Evolutionary conservation across 2,888 invertebrate genomes (phyloP).

Genomic region (Aphelenchoides bicaudatus): DNA sequence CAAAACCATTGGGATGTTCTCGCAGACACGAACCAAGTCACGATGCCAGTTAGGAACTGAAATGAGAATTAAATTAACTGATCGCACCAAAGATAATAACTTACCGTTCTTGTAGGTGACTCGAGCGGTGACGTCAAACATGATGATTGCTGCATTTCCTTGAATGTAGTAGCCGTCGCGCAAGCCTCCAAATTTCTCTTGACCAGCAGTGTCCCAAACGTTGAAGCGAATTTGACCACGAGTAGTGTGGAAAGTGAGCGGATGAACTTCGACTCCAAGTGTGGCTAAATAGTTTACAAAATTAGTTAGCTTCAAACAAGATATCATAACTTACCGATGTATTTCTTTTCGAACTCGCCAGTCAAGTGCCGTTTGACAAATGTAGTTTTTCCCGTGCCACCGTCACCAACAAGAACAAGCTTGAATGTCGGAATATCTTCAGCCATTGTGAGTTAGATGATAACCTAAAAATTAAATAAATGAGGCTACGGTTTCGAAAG

Average conservation of each 20-base stretch:
- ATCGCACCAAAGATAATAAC: no score
- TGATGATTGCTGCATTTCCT: slow-evolving; percentile 83
- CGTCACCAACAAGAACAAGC: slow-evolving; percentile 93
- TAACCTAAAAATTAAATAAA: no score
- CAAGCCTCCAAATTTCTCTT: slow-evolving; percentile 97
- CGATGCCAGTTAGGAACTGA: slow-evolving; percentile 99
- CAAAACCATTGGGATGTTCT: slow-evolving; percentile 99
- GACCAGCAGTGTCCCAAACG: slow-evolving; percentile 75
- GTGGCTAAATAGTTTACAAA: no score
- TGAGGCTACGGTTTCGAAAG: no score
- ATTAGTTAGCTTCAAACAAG: no score
- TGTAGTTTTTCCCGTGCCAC: slow-evolving; percentile 98
- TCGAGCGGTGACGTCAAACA: slow-evolving; percentile 99
- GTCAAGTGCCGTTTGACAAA: slow-evolving; percentile 99
- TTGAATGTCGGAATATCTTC: slow-evolving; percentile 59
- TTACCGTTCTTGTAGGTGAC: slow-evolving; percentile 99
- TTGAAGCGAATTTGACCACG: slow-evolving; percentile 95
- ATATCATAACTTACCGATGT: slow-evolving; percentile 69
- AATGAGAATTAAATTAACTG: no score
- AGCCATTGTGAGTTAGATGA: no score
- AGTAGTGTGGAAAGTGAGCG: slow-evolving; percentile 93
- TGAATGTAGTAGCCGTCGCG: slow-evolving; percentile 99
- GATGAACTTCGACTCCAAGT: slow-evolving; percentile 97
- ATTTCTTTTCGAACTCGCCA: slow-evolving; percentile 99
- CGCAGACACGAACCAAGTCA: slow-evolving; percentile 96